Conservation (phyloP, 2,113 vertebrate species). For the Engystomops pustulosus region DNA sequence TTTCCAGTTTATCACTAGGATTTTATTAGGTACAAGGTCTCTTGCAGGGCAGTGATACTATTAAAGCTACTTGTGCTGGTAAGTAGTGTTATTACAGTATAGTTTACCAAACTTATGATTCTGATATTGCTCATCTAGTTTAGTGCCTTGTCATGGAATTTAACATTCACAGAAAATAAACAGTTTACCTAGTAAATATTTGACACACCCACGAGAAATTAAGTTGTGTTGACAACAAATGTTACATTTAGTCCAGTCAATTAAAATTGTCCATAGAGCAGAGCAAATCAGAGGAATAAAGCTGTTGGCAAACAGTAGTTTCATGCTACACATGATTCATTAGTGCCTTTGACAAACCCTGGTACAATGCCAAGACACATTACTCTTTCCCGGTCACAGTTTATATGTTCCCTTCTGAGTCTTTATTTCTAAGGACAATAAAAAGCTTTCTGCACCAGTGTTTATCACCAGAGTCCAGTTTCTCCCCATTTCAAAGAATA, state of each 20-base stretch:
- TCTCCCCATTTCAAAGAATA: neutral
- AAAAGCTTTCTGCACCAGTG: neutral
- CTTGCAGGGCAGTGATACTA: too few species aligned
- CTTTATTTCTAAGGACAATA: slow-evolving; percentile 24
- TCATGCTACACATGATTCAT: slow-evolving; percentile 51
- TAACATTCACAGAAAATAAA: neutral
- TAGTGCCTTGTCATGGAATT: neutral
- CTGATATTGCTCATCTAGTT: too few species aligned
- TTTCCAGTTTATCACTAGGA: too few species aligned
- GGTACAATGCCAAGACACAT: slow-evolving; percentile 10
- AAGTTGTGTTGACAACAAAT: slow-evolving; percentile 25
- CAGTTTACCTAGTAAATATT: slow-evolving; percentile 7
- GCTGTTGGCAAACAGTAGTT: slow-evolving; percentile 35
- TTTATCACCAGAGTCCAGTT: neutral
- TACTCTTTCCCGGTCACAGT: slow-evolving; percentile 35
- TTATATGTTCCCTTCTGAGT: slow-evolving; percentile 22
- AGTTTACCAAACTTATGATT: neutral
- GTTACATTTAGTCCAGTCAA: slow-evolving; percentile 35
- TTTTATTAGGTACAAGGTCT: too few species aligned
- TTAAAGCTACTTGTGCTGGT: too few species aligned
- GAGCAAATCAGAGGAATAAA: slow-evolving; percentile 41
- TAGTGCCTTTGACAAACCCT: slow-evolving; percentile 23
- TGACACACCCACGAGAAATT: neutral
- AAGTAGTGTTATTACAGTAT: neutral
- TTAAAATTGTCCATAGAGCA: slow-evolving; percentile 35